Conservation (phyloP, 1,140 invertebrate genomes). For the Hetaerina americana region DNA sequence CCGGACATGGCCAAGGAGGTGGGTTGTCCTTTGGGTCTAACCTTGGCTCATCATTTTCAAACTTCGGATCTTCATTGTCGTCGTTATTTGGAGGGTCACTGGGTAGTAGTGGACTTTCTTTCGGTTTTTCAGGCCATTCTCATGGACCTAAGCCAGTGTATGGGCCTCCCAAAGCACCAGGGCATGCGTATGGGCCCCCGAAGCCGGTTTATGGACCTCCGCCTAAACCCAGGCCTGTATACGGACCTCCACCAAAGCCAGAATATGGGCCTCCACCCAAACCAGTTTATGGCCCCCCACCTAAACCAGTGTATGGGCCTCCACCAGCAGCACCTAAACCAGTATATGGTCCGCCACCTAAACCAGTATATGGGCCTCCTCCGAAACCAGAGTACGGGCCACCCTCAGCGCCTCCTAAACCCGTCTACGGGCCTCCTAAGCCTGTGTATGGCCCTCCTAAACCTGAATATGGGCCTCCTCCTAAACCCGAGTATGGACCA, state of each 20-base stretch:
- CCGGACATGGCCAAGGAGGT: not conserved
- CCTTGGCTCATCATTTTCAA: not conserved
- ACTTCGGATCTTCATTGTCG: not conserved
- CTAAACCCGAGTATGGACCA: slow-evolving; percentile 9
- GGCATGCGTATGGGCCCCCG: slow-evolving; percentile 21
- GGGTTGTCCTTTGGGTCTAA: not conserved
- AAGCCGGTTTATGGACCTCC: slow-evolving; percentile 14
- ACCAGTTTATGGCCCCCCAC: slow-evolving; percentile 15
- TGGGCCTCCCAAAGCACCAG: slow-evolving; percentile 21
- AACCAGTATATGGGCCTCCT: slow-evolving; percentile 13
- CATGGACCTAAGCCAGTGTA: not conserved
- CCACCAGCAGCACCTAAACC: slow-evolving; percentile 11
- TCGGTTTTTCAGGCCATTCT: slow-evolving; percentile 8
- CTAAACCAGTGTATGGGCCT: slow-evolving; percentile 15
- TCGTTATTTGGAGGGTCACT: slow-evolving; percentile 32
- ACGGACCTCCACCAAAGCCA: slow-evolving; percentile 18
- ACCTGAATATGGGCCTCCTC: not conserved
- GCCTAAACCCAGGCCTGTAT: slow-evolving; percentile 8
- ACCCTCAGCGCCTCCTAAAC: slow-evolving; percentile 16
- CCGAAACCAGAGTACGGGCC: slow-evolving; percentile 19
- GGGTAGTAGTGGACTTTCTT: not conserved
- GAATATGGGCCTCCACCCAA: slow-evolving; percentile 21
- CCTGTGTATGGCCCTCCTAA: not conserved
- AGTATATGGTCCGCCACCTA: slow-evolving; percentile 8
- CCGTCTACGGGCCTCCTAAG: slow-evolving; percentile 15